phyloP scores from a whole-genome alignment of 2,797 vertebrate species.

The Agapornis canus region DNA sequence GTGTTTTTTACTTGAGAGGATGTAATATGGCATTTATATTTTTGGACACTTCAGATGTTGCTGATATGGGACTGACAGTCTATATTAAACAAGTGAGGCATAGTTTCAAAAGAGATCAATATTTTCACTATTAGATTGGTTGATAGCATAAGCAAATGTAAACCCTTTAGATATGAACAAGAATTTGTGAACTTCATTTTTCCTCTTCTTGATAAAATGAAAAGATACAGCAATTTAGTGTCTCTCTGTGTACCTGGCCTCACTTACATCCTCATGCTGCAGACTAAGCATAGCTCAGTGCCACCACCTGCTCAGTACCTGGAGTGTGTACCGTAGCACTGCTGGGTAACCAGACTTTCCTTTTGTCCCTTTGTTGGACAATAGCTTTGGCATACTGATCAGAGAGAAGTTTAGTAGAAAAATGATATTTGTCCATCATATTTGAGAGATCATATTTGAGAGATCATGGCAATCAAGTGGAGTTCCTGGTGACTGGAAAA shows the following conservation, averaged over 20 bases:
- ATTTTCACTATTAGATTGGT: not conserved
- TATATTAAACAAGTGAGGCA: not conserved
- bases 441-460: too few species aligned
- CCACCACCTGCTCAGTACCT: not conserved
- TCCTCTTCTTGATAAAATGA: not conserved
- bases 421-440: not conserved
- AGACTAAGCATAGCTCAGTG: not conserved
- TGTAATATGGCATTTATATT: not conserved
- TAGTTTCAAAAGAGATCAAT: not conserved
- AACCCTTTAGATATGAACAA: not conserved
- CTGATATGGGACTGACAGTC: not conserved
- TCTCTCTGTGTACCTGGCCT: not conserved
- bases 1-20: not conserved
- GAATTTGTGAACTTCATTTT: not conserved
- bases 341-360: not conserved
- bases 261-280: too few species aligned
- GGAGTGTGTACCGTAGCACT: too few species aligned
- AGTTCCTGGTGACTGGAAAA: too few species aligned
- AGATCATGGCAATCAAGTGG: too few species aligned
- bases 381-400: not conserved
- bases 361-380: not conserved
- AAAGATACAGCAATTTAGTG: not conserved
- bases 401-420: not conserved
- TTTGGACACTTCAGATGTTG: not conserved
- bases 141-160: not conserved